A percentile compares a stretch with the other conserved stretches of the same genome.
phyloP scores from a whole-genome alignment of 2,797 vertebrate genomes.

The Buceros bicornis region DNA sequence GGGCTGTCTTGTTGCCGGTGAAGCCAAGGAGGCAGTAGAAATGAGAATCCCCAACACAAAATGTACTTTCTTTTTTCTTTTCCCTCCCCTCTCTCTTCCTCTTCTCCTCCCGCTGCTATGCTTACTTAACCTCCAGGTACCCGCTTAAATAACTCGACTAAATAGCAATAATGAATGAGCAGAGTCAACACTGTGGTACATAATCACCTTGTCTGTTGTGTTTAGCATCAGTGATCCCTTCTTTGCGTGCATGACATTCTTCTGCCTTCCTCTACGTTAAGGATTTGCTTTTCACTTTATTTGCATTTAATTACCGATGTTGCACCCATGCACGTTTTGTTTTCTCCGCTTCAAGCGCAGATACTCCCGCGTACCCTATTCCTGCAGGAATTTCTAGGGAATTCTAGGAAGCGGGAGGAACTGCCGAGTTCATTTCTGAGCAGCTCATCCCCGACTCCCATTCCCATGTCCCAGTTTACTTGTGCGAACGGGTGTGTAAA shows the following conservation, averaged over 20 bases:
- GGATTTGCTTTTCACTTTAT: slow-evolving; percentile 40
- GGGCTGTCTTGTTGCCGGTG: background rate
- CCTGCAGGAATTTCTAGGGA: slow-evolving; percentile 5
- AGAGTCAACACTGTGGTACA: slow-evolving; percentile 73
- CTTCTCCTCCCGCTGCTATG: slow-evolving; percentile 43
- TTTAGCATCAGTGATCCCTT: slow-evolving; percentile 75
- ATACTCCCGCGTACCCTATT: background rate
- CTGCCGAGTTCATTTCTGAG: background rate
- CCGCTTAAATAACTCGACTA: slow-evolving; percentile 71
- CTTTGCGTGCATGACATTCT: slow-evolving; percentile 49
- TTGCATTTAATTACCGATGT: slow-evolving; percentile 13
- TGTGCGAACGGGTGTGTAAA: background rate
- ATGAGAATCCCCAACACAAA: background rate
- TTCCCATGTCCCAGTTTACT: background rate
- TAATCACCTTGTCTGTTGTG: slow-evolving; percentile 77
- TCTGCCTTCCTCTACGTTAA: background rate
- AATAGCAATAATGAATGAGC: slow-evolving; percentile 76
- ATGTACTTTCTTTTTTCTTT: slow-evolving; percentile 21
- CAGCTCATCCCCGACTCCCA: background rate
- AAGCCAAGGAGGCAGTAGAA: background rate
- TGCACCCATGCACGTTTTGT: background rate
- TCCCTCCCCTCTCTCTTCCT: background rate
- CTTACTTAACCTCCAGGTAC: slow-evolving; percentile 78
- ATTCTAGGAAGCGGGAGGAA: background rate
- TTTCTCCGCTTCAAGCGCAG: background rate